A percentile compares a stretch with the other conserved stretches of the same genome.
These are phyloP conservation scores for Diarsia mendica DNA, from an alignment of 2,888 invertebrate species.

Conservation along the genomic window DNA sequence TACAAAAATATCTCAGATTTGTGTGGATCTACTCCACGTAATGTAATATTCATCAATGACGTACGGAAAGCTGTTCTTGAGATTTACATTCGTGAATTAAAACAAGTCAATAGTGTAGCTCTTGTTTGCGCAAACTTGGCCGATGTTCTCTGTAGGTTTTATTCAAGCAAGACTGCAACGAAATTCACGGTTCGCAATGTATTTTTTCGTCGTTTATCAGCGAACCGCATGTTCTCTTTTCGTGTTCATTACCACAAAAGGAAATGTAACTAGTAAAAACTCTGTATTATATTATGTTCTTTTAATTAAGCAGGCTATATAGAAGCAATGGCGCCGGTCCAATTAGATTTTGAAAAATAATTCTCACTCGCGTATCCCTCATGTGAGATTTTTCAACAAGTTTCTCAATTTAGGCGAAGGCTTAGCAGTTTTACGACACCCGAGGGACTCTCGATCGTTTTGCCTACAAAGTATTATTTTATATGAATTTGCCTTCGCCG, in stretches of 20 bases:
- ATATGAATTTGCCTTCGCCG: constrained; percentile 80
- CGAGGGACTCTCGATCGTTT: constrained; percentile 82
- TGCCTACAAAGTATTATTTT: constrained; percentile 86
- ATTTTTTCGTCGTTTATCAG: constrained; percentile 24
- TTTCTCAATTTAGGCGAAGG: constrained; percentile 85
- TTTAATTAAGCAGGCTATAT: constrained; percentile 39
- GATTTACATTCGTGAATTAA: constrained; percentile 60
- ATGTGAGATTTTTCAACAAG: constrained; percentile 86
- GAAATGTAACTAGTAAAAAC: constrained; percentile 20
- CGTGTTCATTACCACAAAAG: constrained; percentile 18
- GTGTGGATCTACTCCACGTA: constrained; percentile 71
- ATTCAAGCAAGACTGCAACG: constrained; percentile 35
- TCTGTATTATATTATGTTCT: constrained; percentile 14
- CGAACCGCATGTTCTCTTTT: constrained; percentile 24
- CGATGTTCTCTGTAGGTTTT: constrained; percentile 39
- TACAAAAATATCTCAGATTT: constrained; percentile 80
- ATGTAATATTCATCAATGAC: constrained; percentile 63
- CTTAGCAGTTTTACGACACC: constrained; percentile 85
- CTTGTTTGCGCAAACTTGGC: constrained; percentile 39
- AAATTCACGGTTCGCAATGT: constrained; percentile 17
- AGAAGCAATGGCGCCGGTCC: constrained; percentile 41
- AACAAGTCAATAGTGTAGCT: constrained; percentile 49
- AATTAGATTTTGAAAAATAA: constrained; percentile 69
- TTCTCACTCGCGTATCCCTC: constrained; percentile 74
- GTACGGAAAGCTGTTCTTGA: constrained; percentile 30